Conservation (phyloP, 2,888 invertebrate species). For the Lycocerus yunnanus region DNA sequence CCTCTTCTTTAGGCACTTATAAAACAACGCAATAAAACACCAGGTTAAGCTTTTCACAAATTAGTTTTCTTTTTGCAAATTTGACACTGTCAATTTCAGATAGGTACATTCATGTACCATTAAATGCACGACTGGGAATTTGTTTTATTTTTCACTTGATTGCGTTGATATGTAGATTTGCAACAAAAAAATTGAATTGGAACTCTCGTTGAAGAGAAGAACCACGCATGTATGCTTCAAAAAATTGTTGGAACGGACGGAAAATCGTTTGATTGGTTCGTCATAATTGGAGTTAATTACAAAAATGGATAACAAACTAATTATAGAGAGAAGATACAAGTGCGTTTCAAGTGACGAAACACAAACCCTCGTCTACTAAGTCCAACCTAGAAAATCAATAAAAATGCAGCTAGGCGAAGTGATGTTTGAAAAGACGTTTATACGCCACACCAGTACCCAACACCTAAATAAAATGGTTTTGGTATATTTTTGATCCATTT, state of each 20-base stretch:
- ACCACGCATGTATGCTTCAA: not conserved
- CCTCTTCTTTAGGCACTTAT: not conserved
- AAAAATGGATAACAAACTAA: not conserved
- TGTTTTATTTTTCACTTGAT: not conserved
- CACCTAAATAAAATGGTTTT: not conserved
- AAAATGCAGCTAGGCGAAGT: conserved; percentile 22
- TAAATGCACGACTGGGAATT: not conserved
- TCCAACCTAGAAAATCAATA: conserved; percentile 19
- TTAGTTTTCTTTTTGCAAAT: not conserved
- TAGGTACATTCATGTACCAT: not conserved
- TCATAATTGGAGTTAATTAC: not conserved
- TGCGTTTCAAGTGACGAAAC: not conserved
- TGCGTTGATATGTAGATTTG: not conserved
- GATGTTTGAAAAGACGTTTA: conserved; percentile 4
- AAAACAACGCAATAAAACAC: not conserved
- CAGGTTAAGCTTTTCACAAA: not conserved
- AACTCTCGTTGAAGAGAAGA: not conserved
- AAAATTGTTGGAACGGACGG: not conserved
- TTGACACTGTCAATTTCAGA: not conserved
- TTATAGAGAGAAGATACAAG: not conserved
- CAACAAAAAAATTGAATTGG: not conserved
- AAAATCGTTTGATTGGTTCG: not conserved
- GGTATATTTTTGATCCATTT: not conserved
- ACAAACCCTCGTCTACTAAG: conserved; percentile 11
- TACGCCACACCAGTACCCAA: not conserved